phyloP scores from a whole-genome alignment of 2,888 invertebrate genomes.

The Xestia rhomboidea region DNA sequence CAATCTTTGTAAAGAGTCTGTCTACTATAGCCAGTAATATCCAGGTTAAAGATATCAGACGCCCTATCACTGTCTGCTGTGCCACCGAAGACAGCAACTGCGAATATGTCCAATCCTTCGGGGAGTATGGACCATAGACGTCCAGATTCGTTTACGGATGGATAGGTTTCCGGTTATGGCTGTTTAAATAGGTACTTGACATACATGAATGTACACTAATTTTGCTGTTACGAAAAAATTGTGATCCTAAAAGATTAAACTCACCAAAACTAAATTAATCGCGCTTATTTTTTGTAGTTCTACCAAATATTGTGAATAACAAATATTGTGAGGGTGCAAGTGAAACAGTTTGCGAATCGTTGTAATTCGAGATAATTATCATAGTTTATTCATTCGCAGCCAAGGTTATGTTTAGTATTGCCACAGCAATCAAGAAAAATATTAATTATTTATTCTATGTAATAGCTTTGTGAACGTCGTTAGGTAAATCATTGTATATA shows the following conservation, averaged over 20 bases:
- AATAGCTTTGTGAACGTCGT: conserved; percentile 3
- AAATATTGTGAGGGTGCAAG: background rate
- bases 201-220: background rate
- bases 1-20: background rate
- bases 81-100: background rate
- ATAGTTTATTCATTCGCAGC: conserved; percentile 6
- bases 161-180: background rate
- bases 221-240: conserved; percentile 1
- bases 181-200: conserved; percentile 11
- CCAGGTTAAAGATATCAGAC: background rate
- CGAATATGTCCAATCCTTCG: background rate
- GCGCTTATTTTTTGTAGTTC: background rate
- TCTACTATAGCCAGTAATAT: background rate
- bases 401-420: background rate
- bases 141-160: background rate
- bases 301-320: background rate
- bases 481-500: conserved; percentile 5
- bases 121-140: background rate
- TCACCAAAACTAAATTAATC: background rate
- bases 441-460: conserved; percentile 1
- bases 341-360: background rate
- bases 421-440: conserved; percentile 1
- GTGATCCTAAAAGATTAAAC: background rate
- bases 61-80: background rate
- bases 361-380: background rate